Base-by-base conservation (phyloP, 2,888 invertebrate genomes). In the Sphaerophoria rueppellii region DNA sequence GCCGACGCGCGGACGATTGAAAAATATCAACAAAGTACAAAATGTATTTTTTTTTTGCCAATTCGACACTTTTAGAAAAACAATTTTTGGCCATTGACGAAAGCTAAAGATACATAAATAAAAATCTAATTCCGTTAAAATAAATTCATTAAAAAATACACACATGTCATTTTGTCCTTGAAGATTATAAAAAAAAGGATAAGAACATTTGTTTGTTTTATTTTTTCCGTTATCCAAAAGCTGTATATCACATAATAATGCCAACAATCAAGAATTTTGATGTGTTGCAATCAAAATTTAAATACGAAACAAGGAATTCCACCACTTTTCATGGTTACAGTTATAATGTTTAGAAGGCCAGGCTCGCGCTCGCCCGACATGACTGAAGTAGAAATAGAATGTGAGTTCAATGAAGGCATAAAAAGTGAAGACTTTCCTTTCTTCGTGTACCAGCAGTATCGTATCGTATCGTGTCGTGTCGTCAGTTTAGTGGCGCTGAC, bases 361-460 rank as follows among this genome's bases (percentile, higher is more conserved):
- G 70, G 76, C 70, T 32, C 43, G 48, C 50, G 40, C 24, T 24
- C 43, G 43, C 69, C 46, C 61, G 54, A 9, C 52, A 40, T 50
- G 72, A 9, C 61, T 37, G 32, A n/a, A 73, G 58, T 61, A 57
- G 43, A 50, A 61, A 34, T 58, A 32, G 58, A 54, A 61, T 34
- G 57, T 24, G 65, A 77, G 57, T 61, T 35, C 48, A 37, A 52
- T 24, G 61, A 52, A 60, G 48, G 75, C 80, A 72, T 54, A 52
- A 69, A 57, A 46, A 52, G 57, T 35, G 32, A 54, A 35, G 37
- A 48, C 52, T 70, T 65, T 75, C 80, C 60, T 71, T 76, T 9
- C 43, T 67, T 76, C 80, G 71, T 83, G 80, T 85, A 72, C 75
- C 65, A 50, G 65, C n/a, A n/a, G n/a, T n/a, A n/a, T n/a, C n/a